These are phyloP conservation scores for Montipora sp. DNA, from an alignment of 64 coral and sea anemone species.

Conservation along the genomic window DNA sequence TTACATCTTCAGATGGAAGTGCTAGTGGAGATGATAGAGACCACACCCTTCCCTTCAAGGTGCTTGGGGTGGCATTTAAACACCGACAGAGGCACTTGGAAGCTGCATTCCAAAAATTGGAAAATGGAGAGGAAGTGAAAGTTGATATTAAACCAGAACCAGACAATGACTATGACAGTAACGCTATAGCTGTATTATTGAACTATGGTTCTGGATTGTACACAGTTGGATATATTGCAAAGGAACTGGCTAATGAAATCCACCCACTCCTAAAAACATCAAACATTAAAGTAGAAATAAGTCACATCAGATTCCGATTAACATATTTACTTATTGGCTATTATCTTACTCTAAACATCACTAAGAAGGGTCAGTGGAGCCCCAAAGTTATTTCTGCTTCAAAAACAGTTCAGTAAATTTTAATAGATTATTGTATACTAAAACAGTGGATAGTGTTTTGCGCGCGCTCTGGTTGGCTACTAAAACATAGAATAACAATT, in stretches of 20 bases:
- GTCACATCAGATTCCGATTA: background rate
- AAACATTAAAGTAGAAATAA: background rate
- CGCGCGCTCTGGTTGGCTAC: no score
- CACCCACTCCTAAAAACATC: background rate
- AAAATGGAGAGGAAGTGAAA: background rate
- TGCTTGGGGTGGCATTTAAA: slow-evolving; percentile 40
- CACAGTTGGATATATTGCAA: slow-evolving; percentile 57
- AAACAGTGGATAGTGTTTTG: no score
- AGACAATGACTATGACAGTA: slow-evolving; percentile 48
- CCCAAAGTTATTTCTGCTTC: background rate
- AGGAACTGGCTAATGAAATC: background rate
- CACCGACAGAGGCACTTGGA: slow-evolving; percentile 24
- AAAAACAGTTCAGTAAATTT: background rate
- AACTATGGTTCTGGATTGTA: slow-evolving; percentile 36
- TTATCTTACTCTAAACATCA: background rate
- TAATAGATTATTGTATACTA: background rate
- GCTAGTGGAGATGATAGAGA: slow-evolving; percentile 15
- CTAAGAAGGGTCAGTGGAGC: background rate
- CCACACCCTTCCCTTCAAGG: slow-evolving; percentile 59
- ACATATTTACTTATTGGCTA: background rate
- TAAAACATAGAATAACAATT: background rate
- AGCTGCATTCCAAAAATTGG: background rate
- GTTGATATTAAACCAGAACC: slow-evolving; percentile 28
- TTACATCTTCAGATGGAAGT: background rate
- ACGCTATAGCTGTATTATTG: slow-evolving; percentile 46